These are phyloP conservation scores for Orbicella faveolata DNA, from an alignment of 64 coral and sea anemone genomes.

Conservation along the genomic window DNA sequence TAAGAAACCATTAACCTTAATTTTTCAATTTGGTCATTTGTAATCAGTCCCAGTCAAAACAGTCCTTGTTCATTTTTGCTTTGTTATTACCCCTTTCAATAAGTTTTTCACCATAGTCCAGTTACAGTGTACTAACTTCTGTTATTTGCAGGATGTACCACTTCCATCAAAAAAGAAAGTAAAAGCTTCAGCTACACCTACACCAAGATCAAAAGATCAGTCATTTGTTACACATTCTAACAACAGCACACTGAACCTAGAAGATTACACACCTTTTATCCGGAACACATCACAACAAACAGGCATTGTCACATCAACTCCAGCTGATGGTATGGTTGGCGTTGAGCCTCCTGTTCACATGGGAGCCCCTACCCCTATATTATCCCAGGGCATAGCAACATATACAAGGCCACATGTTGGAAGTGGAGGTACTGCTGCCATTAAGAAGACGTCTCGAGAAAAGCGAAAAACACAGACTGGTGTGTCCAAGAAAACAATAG, in stretches of 20 bases:
- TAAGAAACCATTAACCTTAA: too few species aligned
- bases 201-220: conserved; percentile 31
- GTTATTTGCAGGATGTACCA: background rate
- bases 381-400: conserved; percentile 43
- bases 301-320: conserved; percentile 76
- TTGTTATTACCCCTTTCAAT: too few species aligned
- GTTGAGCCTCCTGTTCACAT: conserved; percentile 40
- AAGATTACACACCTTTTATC: conserved; percentile 43
- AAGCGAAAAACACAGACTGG: conserved; percentile 20
- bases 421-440: conserved; percentile 1
- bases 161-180: conserved; percentile 1
- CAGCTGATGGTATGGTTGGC: conserved; percentile 57
- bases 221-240: conserved; percentile 1
- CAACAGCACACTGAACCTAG: background rate
- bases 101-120: too few species aligned
- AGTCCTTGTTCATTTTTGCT: too few species aligned
- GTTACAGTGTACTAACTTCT: background rate
- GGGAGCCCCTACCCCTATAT: conserved; percentile 70
- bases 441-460: background rate
- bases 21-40: too few species aligned
- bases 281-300: conserved; percentile 34
- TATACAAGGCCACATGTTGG: background rate
- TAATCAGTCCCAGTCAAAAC: too few species aligned
- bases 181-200: conserved; percentile 1
- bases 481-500: background rate